These are phyloP conservation scores for Belonocnema kinseyi DNA, from an alignment of 1,140 invertebrate species.

Conservation along the genomic window DNA sequence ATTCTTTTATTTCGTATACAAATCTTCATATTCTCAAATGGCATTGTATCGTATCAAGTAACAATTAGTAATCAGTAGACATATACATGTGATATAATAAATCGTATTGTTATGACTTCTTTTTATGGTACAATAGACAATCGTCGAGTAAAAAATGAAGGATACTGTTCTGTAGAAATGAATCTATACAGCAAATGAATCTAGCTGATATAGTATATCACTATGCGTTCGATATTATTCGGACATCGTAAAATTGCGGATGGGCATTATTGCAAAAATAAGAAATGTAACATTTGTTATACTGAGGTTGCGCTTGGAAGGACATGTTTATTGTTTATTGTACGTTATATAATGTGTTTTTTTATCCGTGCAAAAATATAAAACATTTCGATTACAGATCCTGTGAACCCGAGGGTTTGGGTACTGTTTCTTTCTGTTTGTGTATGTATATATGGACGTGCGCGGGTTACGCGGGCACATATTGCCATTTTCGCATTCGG, in stretches of 20 bases:
- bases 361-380: slow-evolving; percentile 71
- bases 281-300: slow-evolving; percentile 67
- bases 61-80: not conserved
- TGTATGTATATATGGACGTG: slow-evolving; percentile 44
- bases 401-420: slow-evolving; percentile 44
- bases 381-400: slow-evolving; percentile 71
- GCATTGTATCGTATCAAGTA: slow-evolving; percentile 4
- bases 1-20: slow-evolving; percentile 19
- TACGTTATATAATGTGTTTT: slow-evolving; percentile 67
- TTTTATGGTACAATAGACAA: slow-evolving; percentile 58
- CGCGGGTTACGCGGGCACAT: slow-evolving; percentile 50
- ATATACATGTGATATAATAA: slow-evolving; percentile 45
- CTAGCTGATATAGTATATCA: slow-evolving; percentile 49
- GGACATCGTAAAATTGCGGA: slow-evolving; percentile 60
- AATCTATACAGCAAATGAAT: slow-evolving; percentile 47
- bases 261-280: slow-evolving; percentile 51
- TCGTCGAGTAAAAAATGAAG: slow-evolving; percentile 55
- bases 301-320: slow-evolving; percentile 72
- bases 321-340: slow-evolving; percentile 70
- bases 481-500: slow-evolving; percentile 45
- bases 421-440: slow-evolving; percentile 38
- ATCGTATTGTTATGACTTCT: slow-evolving; percentile 47
- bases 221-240: slow-evolving; percentile 55
- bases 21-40: slow-evolving; percentile 22
- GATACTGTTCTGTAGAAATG: slow-evolving; percentile 49